Percentiles rank a stretch among this genome's conserved stretches.
Conservation (phyloP, 2,888 invertebrate genomes). For the Gryllus longicercus region DNA sequence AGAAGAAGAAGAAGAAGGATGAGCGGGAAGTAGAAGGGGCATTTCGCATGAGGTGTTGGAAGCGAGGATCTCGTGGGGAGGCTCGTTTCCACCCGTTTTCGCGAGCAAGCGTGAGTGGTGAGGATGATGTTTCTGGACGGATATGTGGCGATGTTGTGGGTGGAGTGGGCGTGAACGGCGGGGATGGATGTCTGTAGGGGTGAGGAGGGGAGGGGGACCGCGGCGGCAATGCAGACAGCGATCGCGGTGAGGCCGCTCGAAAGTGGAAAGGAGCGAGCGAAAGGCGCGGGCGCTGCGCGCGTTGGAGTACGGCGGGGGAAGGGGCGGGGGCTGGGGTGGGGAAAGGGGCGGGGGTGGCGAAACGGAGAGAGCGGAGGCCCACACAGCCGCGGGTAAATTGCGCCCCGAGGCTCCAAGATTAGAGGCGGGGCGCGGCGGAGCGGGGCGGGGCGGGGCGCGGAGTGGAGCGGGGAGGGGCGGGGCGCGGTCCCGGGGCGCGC, state of each 20-base stretch:
- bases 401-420: background rate
- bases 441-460: background rate
- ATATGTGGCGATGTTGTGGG: background rate
- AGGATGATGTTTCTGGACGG: too few relatives aligned
- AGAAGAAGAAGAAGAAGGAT: background rate
- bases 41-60: too few relatives aligned
- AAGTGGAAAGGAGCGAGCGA: too few relatives aligned
- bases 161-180: background rate
- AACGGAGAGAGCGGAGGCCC: background rate
- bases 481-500: background rate
- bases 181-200: background rate
- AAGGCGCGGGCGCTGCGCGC: too few relatives aligned
- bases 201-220: background rate
- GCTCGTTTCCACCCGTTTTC: too few relatives aligned
- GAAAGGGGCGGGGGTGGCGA: background rate
- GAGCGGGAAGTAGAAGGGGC: too few relatives aligned
- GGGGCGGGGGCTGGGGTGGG: background rate
- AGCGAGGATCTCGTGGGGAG: too few relatives aligned
- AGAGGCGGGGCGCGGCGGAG: background rate
- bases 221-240: too few relatives aligned
- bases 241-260: too few relatives aligned
- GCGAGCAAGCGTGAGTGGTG: too few relatives aligned
- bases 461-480: background rate
- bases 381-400: constrained; percentile 6
- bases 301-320: background rate